Evolutionary conservation across 2,888 invertebrate genomes (phyloP), one percentile per base, ranked within the genome.

Genomic region (Agonopterix subpropinquella): DNA sequence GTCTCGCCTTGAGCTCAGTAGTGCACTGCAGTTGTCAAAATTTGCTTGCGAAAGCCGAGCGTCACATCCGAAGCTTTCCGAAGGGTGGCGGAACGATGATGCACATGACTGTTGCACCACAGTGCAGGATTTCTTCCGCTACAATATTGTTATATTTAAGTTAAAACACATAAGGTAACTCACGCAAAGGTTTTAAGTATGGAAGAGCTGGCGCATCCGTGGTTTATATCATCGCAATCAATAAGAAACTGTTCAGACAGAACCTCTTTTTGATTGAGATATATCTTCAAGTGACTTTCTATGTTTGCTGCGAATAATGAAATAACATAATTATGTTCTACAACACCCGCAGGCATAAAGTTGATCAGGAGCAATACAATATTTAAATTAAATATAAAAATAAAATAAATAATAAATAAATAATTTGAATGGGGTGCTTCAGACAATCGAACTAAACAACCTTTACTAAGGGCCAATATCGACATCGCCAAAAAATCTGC

Each of bases 231-330:
- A 9, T 61, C 58, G 35, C 70, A 70, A 41, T 70, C 64, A 36
- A 70, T 59, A 4, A 70, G 55, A 43, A 64, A 67, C 45, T 69
- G 70, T 45, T 67, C 67, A 0, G 70, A 69, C n/a, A 70, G 48
- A 1, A 9, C n/a, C 5, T 48, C 47, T 8, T 55, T 45, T 42
- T n/a, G 2, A 1, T 41, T 11, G 4, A 43, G 28, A 13, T 59
- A 45, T 15, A 64, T 63, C 45, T 47, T 58, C 9, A 57, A 37
- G 2, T 62, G 62, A 28, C 67, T 68, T 49, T 69, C 69, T 8
- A 70, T 62, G 43, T 58, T 64, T 1, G 62, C 70, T 70, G 52
- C 11, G 8, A 42, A 39, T 3, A n/a, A 39, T 5, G 39, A 39
- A 39, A 39, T n/a, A n/a, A n/a, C 1, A 39, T n/a, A 10, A n/a